Evolutionary conservation across 2,797 vertebrate genomes (phyloP).

Genomic region (Myotis findleyi): DNA sequence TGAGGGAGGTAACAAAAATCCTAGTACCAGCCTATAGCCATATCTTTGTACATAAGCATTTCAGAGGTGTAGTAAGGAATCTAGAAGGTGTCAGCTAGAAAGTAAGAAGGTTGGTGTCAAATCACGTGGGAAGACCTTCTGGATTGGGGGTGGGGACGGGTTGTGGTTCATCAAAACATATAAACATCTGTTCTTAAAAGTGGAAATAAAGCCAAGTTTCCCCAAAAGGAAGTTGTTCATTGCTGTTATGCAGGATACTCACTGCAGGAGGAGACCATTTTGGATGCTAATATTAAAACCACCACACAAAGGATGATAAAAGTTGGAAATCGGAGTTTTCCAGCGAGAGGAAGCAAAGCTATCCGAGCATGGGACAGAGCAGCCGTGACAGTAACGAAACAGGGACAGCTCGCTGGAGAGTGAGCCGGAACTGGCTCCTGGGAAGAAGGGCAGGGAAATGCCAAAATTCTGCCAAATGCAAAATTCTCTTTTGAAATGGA

Average conservation of each 20-base stretch:
- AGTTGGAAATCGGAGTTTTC: constrained; percentile 92
- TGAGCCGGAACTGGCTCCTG: constrained; percentile 92
- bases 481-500: constrained; percentile 94
- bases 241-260: not conserved
- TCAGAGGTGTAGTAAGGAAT: not conserved
- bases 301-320: constrained; percentile 92
- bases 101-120: constrained; percentile 25
- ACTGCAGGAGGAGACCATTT: not conserved
- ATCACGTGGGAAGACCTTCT: not conserved
- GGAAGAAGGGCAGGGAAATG: constrained; percentile 91
- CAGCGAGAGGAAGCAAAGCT: constrained; percentile 91
- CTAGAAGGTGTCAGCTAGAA: not conserved
- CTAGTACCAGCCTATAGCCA: not conserved
- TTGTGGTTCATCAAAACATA: not conserved
- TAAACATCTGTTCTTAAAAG: constrained; percentile 57
- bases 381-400: constrained; percentile 92
- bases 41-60: constrained; percentile 34
- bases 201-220: constrained; percentile 31
- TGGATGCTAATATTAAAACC: constrained; percentile 7
- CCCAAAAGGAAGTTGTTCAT: constrained; percentile 2
- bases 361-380: constrained; percentile 94
- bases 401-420: constrained; percentile 92
- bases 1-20: constrained; percentile 37
- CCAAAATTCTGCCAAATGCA: constrained; percentile 94
- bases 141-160: not conserved